Base-by-base conservation (phyloP, 2,113 vertebrate genomes). In the Procapra przewalskii region DNA sequence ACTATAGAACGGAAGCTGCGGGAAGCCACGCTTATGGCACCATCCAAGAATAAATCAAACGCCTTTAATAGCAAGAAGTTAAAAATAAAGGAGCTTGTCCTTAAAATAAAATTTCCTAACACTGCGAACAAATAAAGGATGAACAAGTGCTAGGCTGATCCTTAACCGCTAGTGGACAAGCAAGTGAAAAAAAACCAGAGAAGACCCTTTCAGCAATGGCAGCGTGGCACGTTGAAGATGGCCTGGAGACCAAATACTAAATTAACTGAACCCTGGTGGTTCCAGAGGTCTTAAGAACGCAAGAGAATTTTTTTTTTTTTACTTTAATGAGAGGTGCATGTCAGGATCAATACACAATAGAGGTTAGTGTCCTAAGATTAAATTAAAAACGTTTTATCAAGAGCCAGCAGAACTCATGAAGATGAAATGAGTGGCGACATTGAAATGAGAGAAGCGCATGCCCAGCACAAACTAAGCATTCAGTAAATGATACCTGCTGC, bases 91-190 rank as follows among this genome's bases (percentile, higher is more conserved):
- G 90, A 77, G 67, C 82, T 84, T 40, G n/a, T 94, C 59, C 64
- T 98, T 95, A 97, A 98, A 96, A 97, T 97, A 95, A 97, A 97
- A 91, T 92, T 79, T 93, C 80, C 96, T 82, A 81, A 77, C 86
- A 81, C 91, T 52, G 77, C 0, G 17, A 83, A 75, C 96, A 97
- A 97, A 92, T 94, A 96, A 89, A 88, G 75, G 82, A 82, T 43
- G 95, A 94, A 91, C 48, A 87, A 86, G 31, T 19, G 5, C 17
- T 48, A 15, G 84, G 75, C 11, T 90, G 60, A 50, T 88, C 91
- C 82, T 79, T 92, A 85, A 17, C 82, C 29, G 36, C 88, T 1
- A 8, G 88, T 85, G 50, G 85, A 83, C 33, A 71, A 75, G 87
- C 80, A 43, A 87, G 81, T 23, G 36, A 8, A 90, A 90, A 90